These are phyloP conservation scores for Amphibalanus amphitrite DNA, from an alignment of 1,140 invertebrate species.

Conservation along the genomic window DNA sequence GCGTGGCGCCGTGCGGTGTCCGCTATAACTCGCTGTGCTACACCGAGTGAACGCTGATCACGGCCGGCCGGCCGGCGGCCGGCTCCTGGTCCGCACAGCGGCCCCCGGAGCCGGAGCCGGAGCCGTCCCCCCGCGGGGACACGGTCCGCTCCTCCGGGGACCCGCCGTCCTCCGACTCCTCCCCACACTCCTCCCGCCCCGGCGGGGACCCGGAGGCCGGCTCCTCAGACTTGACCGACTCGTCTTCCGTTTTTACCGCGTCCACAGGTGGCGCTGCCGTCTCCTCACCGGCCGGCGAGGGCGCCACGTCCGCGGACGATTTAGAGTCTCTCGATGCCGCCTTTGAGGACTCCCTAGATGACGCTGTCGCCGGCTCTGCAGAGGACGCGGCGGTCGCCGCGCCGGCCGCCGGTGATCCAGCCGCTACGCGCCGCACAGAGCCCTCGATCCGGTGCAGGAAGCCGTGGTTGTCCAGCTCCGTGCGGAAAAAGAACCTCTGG, in stretches of 20 bases:
- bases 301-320: too few relatives aligned
- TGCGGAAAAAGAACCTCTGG: slow-evolving; percentile 75
- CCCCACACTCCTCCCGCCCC: too few relatives aligned
- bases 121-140: too few relatives aligned
- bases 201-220: too few relatives aligned
- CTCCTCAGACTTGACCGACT: background rate
- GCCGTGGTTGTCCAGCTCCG: slow-evolving; percentile 73
- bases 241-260: background rate
- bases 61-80: too few relatives aligned
- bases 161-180: background rate
- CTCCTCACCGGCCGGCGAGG: background rate
- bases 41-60: background rate
- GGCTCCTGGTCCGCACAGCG: background rate
- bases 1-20: too few relatives aligned
- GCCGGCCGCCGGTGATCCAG: background rate
- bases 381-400: background rate
- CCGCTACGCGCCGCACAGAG: background rate
- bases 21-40: background rate
- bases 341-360: background rate
- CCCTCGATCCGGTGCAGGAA: slow-evolving; percentile 29
- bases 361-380: background rate
- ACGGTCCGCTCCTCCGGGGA: background rate
- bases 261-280: too few relatives aligned
- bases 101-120: too few relatives aligned
- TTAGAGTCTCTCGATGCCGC: too few relatives aligned